Evolutionary conservation across 35 echinoderm and acorn worm species (phyloP), one percentile per base, ranked within the genome.

Genomic region (Anneissia japonica): DNA sequence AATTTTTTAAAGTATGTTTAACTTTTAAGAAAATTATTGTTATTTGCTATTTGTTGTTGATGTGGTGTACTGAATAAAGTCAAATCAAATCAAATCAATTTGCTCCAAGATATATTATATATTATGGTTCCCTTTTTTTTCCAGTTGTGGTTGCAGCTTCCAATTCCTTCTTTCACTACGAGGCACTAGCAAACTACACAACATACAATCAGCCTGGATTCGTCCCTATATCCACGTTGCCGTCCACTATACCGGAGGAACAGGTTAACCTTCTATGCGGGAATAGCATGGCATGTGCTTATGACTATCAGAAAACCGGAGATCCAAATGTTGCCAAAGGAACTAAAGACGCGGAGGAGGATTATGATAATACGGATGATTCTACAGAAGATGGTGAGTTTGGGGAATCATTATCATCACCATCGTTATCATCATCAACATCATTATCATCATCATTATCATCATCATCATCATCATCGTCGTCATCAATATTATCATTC

Each of bases 221-320:
- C 35, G 43, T 84, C 14, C 86, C 91, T 0, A 51, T 76, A 13
- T 39, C 41, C 28, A 46, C 33, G 13, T 34, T 89, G 38, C 33
- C 31, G 32, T 40, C 84, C 33, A 89, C 75, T n/a, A 31, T 87
- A 0, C 45, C 83, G 0, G 83, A 89, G 21, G 75, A 72, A 3
- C 31, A 92, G 23, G 55, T 93, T 23, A 34, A 75, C 36, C 45
- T n/a, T 10, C 79, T 93, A 0, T 97, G 94, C 46, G 86, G 40
- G 26, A 85, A 88, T 17, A 90, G 91, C 34, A 28, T 30, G 23
- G 46, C 74, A 0, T 97, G 94, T 80, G 79, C 79, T 7, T 97
- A 90, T 80, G 94, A 97, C 75, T 97, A 84, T 76, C 64, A 84
- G 32, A 93, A 92, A 76, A 97, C 90, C 0, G 46, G 39, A 10